These are phyloP conservation scores for Drosophila antonietae DNA, from an alignment of 2,888 invertebrate species.

Conservation along the genomic window DNA sequence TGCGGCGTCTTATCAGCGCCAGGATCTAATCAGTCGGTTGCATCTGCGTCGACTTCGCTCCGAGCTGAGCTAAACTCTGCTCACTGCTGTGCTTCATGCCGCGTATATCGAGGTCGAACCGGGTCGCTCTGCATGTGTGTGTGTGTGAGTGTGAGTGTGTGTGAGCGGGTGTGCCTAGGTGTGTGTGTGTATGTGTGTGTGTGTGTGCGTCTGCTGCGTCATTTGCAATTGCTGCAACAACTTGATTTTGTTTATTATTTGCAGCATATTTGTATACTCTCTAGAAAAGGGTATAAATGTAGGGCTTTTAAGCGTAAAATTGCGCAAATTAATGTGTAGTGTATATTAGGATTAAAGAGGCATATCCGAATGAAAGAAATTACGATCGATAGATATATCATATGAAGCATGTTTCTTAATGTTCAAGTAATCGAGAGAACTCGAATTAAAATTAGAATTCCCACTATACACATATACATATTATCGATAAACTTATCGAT, in stretches of 20 bases:
- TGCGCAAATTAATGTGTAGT: neutral
- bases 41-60: slow-evolving; percentile 64
- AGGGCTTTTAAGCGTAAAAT: slow-evolving; percentile 10
- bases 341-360: neutral
- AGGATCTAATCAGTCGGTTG: slow-evolving; percentile 75
- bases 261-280: slow-evolving; percentile 53
- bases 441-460: neutral
- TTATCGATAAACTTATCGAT: neutral
- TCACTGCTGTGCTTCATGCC: slow-evolving; percentile 25
- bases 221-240: slow-evolving; percentile 66
- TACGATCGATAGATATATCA: neutral
- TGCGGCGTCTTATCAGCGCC: slow-evolving; percentile 68
- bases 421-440: neutral
- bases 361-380: neutral
- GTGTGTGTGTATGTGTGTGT: slow-evolving; percentile 24
- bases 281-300: slow-evolving; percentile 5
- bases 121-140: slow-evolving; percentile 49
- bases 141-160: slow-evolving; percentile 28
- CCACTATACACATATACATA: no score
- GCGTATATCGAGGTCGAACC: slow-evolving; percentile 66
- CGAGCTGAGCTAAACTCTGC: slow-evolving; percentile 48
- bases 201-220: slow-evolving; percentile 59
- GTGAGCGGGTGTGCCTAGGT: slow-evolving; percentile 30
- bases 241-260: slow-evolving; percentile 37
- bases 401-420: neutral